Base-by-base conservation (phyloP, 2,113 vertebrate genomes). In the Progne subis region DNA sequence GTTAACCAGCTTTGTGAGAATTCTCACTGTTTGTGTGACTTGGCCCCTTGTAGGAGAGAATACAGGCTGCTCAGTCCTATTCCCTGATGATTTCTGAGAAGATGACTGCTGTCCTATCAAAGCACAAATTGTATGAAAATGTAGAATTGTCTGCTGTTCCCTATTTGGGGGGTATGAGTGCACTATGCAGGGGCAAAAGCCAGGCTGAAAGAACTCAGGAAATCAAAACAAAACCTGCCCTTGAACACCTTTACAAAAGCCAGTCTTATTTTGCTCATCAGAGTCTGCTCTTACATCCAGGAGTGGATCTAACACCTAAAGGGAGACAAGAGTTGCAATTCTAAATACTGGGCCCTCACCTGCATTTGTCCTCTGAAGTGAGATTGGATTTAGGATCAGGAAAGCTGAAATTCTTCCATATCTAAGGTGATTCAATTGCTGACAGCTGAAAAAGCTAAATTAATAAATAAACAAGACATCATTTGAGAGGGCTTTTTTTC, bases 381-480 rank as follows among this genome's bases (percentile, higher is more conserved):
- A 64, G 50, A 31, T 3, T 29, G 37, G 67, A 87, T 68, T 71
- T 18, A 65, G 5, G 26, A 90, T 56, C 8, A 8, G 19, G 11
- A 70, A 64, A 92, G 16, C 5, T 56, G 47, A 59, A 47, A 1
- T 10, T 32, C 37, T 87, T 60, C 14, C 13, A 8, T 16, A 56
- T 64, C 21, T 43, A 37, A 74, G 47, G 28, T 14, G 49, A 69
- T 37, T 61, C 1, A 3, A 31, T 19, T 63, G 31, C 39, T 59
- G 37, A 34, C 14, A 86, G 47, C 24, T 47, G 34, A 90, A 56
- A 71, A 92, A 72, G 5, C 18, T 71, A 80, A 86, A 94, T 88
- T 90, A 92, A 83, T 91, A 92, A 82, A 69, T 74, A 83, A 93
- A 91, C 18, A 65, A 86, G 49, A 29, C 13, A 78, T 70, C 21